These are phyloP conservation scores for Sceloporus undulatus DNA, from an alignment of 2,113 vertebrate species.

Conservation along the genomic window DNA sequence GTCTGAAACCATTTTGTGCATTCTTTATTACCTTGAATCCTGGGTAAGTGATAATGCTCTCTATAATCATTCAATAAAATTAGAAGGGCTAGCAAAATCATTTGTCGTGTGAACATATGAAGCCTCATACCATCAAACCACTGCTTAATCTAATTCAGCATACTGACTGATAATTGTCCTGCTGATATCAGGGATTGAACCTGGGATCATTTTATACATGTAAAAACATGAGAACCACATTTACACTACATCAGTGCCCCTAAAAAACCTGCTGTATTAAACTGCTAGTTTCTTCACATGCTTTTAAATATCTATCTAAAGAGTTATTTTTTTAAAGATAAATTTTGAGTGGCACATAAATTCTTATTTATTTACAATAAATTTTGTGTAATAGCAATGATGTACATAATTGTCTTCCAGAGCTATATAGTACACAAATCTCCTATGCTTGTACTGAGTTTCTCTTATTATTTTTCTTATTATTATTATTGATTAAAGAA, in stretches of 20 bases:
- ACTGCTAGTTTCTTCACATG: not conserved
- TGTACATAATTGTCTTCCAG: not conserved
- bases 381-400: not conserved
- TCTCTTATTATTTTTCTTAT: not conserved
- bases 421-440: not conserved
- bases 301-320: not conserved
- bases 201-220: not conserved
- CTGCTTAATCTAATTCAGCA: not conserved
- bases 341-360: conserved; percentile 3
- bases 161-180: not conserved
- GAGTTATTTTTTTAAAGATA: not conserved
- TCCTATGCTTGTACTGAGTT: not conserved
- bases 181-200: not conserved
- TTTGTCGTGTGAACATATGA: not conserved
- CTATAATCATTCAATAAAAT: not conserved
- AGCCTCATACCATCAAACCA: not conserved
- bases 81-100: not conserved
- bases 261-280: not conserved
- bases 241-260: not conserved
- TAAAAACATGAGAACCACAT: not conserved
- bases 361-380: not conserved
- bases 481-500: not conserved
- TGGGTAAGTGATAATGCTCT: conserved; percentile 59
- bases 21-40: conserved; percentile 78
- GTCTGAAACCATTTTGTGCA: conserved; percentile 74